Conservation (phyloP, 2,113 vertebrate genomes). For the Mesoclemmys tuberculata region DNA sequence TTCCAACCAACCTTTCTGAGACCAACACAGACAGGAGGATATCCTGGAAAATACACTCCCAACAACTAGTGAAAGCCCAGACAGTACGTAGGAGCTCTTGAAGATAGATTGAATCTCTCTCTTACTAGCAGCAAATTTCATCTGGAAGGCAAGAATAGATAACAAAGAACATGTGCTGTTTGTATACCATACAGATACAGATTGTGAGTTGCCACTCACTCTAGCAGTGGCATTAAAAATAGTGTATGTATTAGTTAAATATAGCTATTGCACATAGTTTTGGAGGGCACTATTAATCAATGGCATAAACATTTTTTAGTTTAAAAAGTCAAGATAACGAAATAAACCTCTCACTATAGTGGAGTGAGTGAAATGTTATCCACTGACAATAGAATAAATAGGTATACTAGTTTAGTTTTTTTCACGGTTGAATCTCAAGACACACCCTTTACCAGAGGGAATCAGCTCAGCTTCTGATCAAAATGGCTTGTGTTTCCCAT, state of each 20-base stretch:
- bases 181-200: background rate
- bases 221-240: background rate
- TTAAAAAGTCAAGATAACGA: slow-evolving; percentile 31
- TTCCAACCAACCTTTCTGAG: background rate
- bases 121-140: background rate
- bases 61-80: background rate
- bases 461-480: background rate
- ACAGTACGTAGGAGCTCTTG: background rate
- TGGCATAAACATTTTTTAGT: background rate
- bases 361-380: background rate
- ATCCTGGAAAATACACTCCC: background rate
- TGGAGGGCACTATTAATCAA: background rate
- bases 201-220: background rate
- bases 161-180: background rate
- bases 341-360: background rate
- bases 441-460: background rate
- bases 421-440: background rate
- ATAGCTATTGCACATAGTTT: background rate
- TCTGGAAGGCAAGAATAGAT: background rate
- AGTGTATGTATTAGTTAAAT: background rate
- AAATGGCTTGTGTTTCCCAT: background rate
- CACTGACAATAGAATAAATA: background rate
- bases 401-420: background rate
- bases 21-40: background rate
- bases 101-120: background rate